These are phyloP conservation scores for Odocoileus hemionus DNA, from an alignment of 2,113 vertebrate genomes.

Conservation along the genomic window DNA sequence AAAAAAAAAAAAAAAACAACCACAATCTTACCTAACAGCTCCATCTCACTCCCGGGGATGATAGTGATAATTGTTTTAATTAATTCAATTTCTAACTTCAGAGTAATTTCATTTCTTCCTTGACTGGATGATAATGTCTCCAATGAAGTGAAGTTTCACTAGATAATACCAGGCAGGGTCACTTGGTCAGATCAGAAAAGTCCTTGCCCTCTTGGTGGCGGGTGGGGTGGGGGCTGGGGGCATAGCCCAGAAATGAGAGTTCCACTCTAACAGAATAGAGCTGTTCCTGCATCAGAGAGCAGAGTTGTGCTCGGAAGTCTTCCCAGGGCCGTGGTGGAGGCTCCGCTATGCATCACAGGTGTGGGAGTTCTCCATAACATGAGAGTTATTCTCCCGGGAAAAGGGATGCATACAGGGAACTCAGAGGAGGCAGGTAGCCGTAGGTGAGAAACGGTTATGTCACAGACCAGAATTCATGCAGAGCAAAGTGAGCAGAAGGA, in stretches of 20 bases:
- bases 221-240: rapidly evolving
- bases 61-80: slow-evolving; percentile 58
- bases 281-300: not conserved
- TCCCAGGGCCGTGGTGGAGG: rapidly evolving
- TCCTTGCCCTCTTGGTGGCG: not conserved
- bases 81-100: slow-evolving; percentile 58
- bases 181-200: not conserved
- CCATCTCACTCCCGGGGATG: not conserved
- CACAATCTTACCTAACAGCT: not conserved
- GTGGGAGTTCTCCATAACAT: rapidly evolving
- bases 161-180: not conserved
- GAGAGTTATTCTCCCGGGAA: not conserved
- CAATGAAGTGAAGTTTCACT: not conserved
- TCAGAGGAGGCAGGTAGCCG: not conserved
- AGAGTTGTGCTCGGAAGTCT: not conserved
- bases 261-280: not conserved
- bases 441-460: not conserved
- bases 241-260: too few species aligned
- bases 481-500: not conserved
- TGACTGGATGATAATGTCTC: slow-evolving; percentile 14
- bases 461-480: not conserved
- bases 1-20: not conserved
- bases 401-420: not conserved
- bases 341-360: too few species aligned
- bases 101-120: slow-evolving; percentile 59